Percentiles rank a stretch among this genome's conserved stretches.
phyloP scores from a whole-genome alignment of 1,140 invertebrate species.

The Saccostrea glomerata region DNA sequence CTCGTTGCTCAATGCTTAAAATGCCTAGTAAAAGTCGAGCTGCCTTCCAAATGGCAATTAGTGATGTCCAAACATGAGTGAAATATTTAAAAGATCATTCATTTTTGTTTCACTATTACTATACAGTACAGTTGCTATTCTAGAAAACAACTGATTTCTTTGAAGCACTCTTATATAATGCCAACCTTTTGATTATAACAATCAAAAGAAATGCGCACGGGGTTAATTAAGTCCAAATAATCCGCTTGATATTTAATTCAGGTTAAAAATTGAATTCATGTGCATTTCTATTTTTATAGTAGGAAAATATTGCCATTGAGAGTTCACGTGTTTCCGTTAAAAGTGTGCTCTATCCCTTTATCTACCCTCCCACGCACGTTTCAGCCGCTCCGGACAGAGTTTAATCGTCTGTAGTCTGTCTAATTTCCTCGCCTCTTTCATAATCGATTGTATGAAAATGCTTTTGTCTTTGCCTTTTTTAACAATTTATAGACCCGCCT shows the following conservation, averaged over 20 bases:
- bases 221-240: conserved; percentile 6
- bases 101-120: background rate
- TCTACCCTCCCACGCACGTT: background rate
- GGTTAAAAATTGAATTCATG: background rate
- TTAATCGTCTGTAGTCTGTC: conserved; percentile 22
- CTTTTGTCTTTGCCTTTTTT: conserved; percentile 23
- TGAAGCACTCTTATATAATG: background rate
- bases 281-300: background rate
- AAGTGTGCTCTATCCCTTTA: background rate
- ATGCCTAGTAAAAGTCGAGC: too few relatives aligned
- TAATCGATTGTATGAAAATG: background rate
- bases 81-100: background rate
- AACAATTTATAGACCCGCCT: background rate
- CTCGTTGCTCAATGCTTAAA: too few relatives aligned
- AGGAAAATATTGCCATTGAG: background rate
- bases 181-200: background rate
- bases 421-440: background rate
- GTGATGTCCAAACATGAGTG: too few relatives aligned
- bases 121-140: too few relatives aligned
- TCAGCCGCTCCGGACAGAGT: background rate
- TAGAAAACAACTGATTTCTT: background rate
- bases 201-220: background rate
- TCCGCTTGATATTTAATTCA: conserved; percentile 17
- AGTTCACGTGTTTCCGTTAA: background rate
- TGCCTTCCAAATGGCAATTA: too few relatives aligned